Evolutionary conservation across 2,797 vertebrate genomes (phyloP).

Genomic region (Anas georgica): DNA sequence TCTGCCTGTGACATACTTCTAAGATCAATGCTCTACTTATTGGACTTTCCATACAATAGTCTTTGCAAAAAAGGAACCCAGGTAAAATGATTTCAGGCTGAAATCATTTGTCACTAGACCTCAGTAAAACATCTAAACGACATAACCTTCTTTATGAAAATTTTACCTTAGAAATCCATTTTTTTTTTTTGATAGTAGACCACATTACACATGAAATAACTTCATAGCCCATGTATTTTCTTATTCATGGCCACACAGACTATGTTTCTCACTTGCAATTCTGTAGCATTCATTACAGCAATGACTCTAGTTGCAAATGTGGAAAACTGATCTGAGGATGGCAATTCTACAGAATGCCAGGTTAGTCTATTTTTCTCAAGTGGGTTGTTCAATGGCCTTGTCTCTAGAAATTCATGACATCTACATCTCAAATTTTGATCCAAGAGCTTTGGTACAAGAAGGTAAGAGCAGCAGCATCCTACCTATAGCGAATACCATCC

Average conservation of each 20-base stretch:
- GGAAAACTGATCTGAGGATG: background rate
- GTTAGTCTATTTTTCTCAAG: background rate
- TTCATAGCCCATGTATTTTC: background rate
- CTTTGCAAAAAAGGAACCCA: background rate
- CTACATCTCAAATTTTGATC: background rate
- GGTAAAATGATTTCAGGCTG: background rate
- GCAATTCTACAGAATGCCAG: background rate
- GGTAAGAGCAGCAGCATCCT: background rate
- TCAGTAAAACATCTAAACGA: slow-evolving; percentile 18
- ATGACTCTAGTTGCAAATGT: background rate
- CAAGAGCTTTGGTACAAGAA: background rate
- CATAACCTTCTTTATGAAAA: background rate
- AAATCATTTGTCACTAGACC: slow-evolving; percentile 3
- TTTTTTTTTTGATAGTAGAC: background rate
- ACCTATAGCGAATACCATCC: background rate
- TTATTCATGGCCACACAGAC: background rate
- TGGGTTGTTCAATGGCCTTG: background rate
- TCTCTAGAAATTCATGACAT: background rate
- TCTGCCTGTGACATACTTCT: slow-evolving; percentile 38
- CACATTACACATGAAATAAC: background rate
- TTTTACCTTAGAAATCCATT: background rate
- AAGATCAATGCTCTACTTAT: slow-evolving; percentile 28
- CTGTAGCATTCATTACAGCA: background rate
- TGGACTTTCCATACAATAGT: background rate
- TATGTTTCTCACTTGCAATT: background rate